These are phyloP conservation scores for Brachionus rubens DNA, from an alignment of 1,140 invertebrate genomes.

Conservation along the genomic window DNA sequence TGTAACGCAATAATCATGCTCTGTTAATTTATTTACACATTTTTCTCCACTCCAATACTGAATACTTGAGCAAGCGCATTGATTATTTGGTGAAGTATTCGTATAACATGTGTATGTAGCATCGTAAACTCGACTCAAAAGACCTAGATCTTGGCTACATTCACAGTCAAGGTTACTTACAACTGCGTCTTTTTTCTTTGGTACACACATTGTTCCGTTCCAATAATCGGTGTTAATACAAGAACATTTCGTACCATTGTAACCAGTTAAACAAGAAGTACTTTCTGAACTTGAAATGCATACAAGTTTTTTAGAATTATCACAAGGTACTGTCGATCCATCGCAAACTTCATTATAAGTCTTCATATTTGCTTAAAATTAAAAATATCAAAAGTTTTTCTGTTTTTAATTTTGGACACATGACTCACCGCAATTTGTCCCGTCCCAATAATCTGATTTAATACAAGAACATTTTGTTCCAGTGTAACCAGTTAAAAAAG, in stretches of 20 bases:
- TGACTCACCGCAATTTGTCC: too few species aligned
- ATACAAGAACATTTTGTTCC: too few species aligned
- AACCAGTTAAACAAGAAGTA: neutral
- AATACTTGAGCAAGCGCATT: neutral
- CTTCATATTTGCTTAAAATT: too few species aligned
- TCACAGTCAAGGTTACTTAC: neutral
- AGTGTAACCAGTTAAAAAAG: too few species aligned
- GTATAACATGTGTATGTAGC: neutral
- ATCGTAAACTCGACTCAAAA: neutral
- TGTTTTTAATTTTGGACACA: too few species aligned
- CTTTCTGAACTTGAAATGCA: neutral
- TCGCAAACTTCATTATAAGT: too few species aligned
- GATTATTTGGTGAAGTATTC: neutral
- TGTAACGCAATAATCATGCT: neutral
- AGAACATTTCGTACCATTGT: too few species aligned
- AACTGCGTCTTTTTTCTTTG: neutral
- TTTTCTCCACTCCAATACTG: too few species aligned
- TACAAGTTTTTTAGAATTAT: neutral
- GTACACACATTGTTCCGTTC: neutral
- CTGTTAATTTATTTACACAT: neutral
- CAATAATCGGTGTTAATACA: neutral
- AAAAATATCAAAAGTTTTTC: too few species aligned
- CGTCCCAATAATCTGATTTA: too few species aligned
- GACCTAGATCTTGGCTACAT: conserved; percentile 3
- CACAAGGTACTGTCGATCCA: neutral